Conservation (phyloP, 2,797 vertebrate genomes). For the Tauraco hartlaubi region DNA sequence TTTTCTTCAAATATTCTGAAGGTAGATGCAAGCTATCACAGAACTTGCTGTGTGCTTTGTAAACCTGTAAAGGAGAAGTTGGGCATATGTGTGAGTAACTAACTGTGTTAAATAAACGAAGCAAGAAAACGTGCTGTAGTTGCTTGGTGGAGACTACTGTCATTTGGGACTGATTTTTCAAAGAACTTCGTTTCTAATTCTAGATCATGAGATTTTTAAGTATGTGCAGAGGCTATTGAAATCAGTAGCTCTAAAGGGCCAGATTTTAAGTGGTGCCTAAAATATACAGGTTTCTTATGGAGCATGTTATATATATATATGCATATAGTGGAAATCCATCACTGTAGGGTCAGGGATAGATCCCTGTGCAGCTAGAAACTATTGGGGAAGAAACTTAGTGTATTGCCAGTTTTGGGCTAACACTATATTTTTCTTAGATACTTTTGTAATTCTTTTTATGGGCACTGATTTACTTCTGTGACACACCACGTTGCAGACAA, state of each 20-base stretch:
- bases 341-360: neutral
- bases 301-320: neutral
- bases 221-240: neutral
- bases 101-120: neutral
- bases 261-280: neutral
- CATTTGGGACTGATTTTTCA: neutral
- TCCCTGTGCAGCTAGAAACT: neutral
- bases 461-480: neutral
- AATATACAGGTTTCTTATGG: neutral
- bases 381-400: neutral
- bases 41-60: neutral
- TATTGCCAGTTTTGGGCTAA: neutral
- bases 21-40: neutral
- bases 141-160: neutral
- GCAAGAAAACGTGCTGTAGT: neutral
- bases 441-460: neutral
- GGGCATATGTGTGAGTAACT: neutral
- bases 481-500: neutral
- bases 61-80: neutral
- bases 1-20: constrained; percentile 10
- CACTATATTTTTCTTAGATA: neutral
- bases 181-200: neutral
- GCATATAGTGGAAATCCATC: neutral
- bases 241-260: neutral
- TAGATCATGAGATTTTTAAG: neutral